Conservation (phyloP, 2,797 vertebrate genomes). For the Percopsis omiscomaycus region DNA sequence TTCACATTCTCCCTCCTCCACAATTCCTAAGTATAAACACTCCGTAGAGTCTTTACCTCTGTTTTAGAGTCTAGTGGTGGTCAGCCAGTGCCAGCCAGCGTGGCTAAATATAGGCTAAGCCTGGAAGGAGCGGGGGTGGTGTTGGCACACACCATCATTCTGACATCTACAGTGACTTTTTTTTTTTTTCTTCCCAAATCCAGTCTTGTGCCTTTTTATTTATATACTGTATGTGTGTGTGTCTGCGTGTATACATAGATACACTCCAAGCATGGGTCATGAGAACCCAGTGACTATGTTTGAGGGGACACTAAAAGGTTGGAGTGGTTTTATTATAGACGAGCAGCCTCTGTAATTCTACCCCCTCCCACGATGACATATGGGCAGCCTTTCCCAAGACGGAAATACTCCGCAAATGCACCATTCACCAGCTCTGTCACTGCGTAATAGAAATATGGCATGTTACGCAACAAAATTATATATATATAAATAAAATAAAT, state of each 20-base stretch:
- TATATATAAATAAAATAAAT: no score
- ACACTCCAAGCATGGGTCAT: constrained; percentile 50
- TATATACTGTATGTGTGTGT: constrained; percentile 41
- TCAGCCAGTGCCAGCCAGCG: constrained; percentile 26
- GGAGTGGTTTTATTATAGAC: constrained; percentile 62
- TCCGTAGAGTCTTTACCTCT: constrained; percentile 42
- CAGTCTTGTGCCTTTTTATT: constrained; percentile 57
- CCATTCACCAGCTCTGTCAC: background rate
- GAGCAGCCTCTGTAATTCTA: constrained; percentile 57
- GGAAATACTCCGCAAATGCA: constrained; percentile 9
- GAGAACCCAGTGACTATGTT: constrained; percentile 44
- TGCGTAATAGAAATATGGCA: background rate
- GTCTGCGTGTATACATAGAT: constrained; percentile 37
- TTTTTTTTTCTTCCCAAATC: constrained; percentile 52
- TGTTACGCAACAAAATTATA: no score
- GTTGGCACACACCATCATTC: constrained; percentile 44
- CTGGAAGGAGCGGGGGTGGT: constrained; percentile 26
- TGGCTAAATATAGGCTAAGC: constrained; percentile 53
- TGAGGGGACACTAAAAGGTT: constrained; percentile 56
- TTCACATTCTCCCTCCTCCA: constrained; percentile 34
- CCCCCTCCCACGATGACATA: constrained; percentile 35
- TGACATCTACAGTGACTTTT: constrained; percentile 50
- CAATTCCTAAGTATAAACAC: constrained; percentile 48
- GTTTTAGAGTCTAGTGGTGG: constrained; percentile 22
- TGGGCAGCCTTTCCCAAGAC: constrained; percentile 37